Evolutionary conservation across 2,797 vertebrate genomes (phyloP).

Genomic region (Clamator glandarius): DNA sequence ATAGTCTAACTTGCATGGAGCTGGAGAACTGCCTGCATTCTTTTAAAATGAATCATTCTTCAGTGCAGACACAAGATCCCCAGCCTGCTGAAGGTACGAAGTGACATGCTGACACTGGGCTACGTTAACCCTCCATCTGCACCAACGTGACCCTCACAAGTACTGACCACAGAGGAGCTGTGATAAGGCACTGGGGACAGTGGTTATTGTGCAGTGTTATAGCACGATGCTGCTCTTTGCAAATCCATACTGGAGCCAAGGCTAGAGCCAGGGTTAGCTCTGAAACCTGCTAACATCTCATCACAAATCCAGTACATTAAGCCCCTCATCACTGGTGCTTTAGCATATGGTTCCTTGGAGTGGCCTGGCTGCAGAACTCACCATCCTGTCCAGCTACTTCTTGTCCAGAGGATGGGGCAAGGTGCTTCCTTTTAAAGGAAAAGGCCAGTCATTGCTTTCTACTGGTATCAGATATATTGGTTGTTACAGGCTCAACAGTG

Average conservation of each 20-base stretch:
- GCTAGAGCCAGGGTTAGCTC: background rate
- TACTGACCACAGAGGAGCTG: background rate
- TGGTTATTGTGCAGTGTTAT: accelerated
- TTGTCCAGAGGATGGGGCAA: background rate
- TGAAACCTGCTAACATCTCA: background rate
- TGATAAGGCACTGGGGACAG: background rate
- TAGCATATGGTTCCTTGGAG: accelerated
- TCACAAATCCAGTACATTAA: accelerated
- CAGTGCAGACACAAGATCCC: constrained; percentile 44
- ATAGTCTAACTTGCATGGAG: constrained; percentile 36
- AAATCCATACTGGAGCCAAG: background rate
- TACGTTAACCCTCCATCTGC: background rate
- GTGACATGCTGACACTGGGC: background rate
- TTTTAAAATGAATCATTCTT: constrained; percentile 62
- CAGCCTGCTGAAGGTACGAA: background rate
- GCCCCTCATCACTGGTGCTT: background rate
- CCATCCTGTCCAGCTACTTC: background rate
- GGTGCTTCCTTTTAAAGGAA: background rate
- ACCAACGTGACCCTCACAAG: background rate
- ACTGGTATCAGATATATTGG: background rate
- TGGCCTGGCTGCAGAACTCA: background rate
- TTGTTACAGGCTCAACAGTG: background rate
- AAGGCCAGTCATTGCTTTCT: background rate
- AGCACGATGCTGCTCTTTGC: background rate
- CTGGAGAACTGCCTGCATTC: constrained; percentile 52